Conservation (phyloP, 2,888 invertebrate species). For the Ptycholaimellus sp. region DNA sequence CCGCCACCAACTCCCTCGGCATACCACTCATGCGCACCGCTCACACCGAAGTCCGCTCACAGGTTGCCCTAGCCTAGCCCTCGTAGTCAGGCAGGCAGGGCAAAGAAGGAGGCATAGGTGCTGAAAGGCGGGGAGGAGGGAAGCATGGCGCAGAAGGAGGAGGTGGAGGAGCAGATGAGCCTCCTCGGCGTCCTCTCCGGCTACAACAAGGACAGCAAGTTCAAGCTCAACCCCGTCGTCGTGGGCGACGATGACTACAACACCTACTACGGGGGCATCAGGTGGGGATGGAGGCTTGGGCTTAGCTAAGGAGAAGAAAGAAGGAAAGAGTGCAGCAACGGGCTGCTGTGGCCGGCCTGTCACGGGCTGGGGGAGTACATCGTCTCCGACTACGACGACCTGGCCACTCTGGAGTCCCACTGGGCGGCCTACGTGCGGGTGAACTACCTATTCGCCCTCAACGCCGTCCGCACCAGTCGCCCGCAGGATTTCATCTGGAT, state of each 20-base stretch:
- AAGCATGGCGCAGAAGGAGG: slow-evolving; percentile 10
- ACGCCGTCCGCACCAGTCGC: slow-evolving; percentile 22
- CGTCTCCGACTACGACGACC: slow-evolving; percentile 19
- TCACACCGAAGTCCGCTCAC: slow-evolving; percentile 14
- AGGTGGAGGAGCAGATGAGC: slow-evolving; percentile 20
- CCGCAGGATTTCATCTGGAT: slow-evolving; percentile 57
- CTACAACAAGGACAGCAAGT: slow-evolving; percentile 21
- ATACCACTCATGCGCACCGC: slow-evolving; percentile 21
- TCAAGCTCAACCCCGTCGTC: slow-evolving; percentile 24
- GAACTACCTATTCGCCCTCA: slow-evolving; percentile 24
- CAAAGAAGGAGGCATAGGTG: too few relatives aligned
- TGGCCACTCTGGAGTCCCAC: slow-evolving; percentile 43
- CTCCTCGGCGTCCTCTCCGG: slow-evolving; percentile 22
- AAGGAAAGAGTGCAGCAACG: slow-evolving; percentile 9
- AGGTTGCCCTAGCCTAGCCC: slow-evolving; percentile 8
- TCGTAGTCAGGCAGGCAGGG: too few relatives aligned
- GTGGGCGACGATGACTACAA: slow-evolving; percentile 21
- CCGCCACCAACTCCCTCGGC: slow-evolving; percentile 22
- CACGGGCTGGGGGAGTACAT: slow-evolving; percentile 25
- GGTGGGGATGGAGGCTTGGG: not conserved
- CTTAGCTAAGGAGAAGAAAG: not conserved
- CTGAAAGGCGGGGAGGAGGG: slow-evolving; percentile 19
- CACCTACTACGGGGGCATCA: slow-evolving; percentile 19
- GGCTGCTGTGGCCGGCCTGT: slow-evolving; percentile 25
- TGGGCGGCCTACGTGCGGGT: slow-evolving; percentile 23